A percentile compares a stretch with the other conserved stretches of the same genome.
These are phyloP conservation scores for Rhinella marina DNA, from an alignment of 2,797 vertebrate genomes.

Conservation along the genomic window DNA sequence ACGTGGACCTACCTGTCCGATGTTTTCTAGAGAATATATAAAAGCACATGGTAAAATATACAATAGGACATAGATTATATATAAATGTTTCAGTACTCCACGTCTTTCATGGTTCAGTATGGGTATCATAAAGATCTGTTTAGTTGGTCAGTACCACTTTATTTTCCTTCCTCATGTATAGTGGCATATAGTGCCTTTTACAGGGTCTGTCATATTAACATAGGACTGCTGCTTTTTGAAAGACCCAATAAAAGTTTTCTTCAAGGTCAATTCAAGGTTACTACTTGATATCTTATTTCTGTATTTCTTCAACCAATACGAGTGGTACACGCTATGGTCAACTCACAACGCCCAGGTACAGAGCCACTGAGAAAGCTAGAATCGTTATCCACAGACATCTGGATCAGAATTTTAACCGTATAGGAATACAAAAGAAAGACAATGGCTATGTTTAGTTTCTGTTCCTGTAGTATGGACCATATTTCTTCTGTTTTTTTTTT, in stretches of 20 bases:
- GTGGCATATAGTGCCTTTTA: slow-evolving; percentile 60
- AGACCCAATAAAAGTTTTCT: slow-evolving; percentile 42
- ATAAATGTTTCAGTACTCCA: slow-evolving; percentile 47
- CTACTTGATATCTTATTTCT: slow-evolving; percentile 15
- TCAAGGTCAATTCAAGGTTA: slow-evolving; percentile 12
- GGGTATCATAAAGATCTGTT: slow-evolving; percentile 26
- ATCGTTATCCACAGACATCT: not conserved
- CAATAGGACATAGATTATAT: slow-evolving; percentile 50
- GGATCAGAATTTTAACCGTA: not conserved
- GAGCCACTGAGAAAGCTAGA: not conserved
- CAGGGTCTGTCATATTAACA: slow-evolving; percentile 45
- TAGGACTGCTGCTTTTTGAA: slow-evolving; percentile 53
- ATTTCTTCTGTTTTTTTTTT: not conserved
- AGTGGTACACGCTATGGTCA: not conserved
- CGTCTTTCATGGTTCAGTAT: slow-evolving; percentile 45
- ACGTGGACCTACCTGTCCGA: slow-evolving; percentile 49
- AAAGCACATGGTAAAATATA: slow-evolving; percentile 58
- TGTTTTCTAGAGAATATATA: slow-evolving; percentile 54
- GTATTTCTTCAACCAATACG: not conserved
- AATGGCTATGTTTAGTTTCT: not conserved
- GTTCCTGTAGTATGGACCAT: not conserved
- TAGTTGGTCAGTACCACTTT: slow-evolving; percentile 29
- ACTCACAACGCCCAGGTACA: not conserved
- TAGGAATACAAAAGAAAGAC: not conserved
- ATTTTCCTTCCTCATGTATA: slow-evolving; percentile 40